Base-by-base conservation (phyloP, 35 echinoderm and acorn worm species). In the Strongylocentrotus purpuratus region DNA sequence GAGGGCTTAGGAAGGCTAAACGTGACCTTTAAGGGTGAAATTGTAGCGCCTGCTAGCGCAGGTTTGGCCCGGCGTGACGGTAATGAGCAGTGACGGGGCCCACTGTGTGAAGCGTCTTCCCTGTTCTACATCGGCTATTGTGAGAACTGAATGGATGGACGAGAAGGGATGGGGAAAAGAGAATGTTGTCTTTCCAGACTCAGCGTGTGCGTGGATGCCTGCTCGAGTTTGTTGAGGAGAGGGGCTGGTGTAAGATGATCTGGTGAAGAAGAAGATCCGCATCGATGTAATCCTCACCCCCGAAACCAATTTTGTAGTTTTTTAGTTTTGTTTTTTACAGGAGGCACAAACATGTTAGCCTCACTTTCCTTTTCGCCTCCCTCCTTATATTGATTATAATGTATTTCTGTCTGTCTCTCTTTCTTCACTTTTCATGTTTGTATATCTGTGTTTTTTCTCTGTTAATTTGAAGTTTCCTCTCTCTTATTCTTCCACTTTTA, bases 151-250 rank as follows among this genome's bases (percentile, higher is more conserved):
- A 46, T 45, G 45, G 87, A 33, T 31, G 86, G n/a, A 18, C 32
- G 33, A 33, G 87, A 28, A 5, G 31, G 45, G 87, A 89, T 89
- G 45, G 87, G 45, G 70, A 89, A 89, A 89, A 25, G n/a, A 89
- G 45, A 89, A 89, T 89, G 87, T 89, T 89, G 87, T 89, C 65
- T 78, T 78, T 78, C 65, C 65, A 78, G 65, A 78, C 65, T n/a
- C 50, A 55, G 50, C 50, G 50, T 78, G 65, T 78, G 65, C 65
- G 65, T 78, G 17, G 52, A 59, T 59, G 65, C 65, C 65, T n/a
- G 28, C 65, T 78, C n/a, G 65, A 78, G 65, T 22, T 78, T 78
- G 65, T 22, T 5, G 28, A 78, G 65, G 65, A 78, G 65, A 78
- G 65, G n/a, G 20, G 25, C 7, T 28, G 20, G 22, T n/a, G 28